Conservation (phyloP, 2,888 invertebrate species). For the Lepidonotus clava region DNA sequence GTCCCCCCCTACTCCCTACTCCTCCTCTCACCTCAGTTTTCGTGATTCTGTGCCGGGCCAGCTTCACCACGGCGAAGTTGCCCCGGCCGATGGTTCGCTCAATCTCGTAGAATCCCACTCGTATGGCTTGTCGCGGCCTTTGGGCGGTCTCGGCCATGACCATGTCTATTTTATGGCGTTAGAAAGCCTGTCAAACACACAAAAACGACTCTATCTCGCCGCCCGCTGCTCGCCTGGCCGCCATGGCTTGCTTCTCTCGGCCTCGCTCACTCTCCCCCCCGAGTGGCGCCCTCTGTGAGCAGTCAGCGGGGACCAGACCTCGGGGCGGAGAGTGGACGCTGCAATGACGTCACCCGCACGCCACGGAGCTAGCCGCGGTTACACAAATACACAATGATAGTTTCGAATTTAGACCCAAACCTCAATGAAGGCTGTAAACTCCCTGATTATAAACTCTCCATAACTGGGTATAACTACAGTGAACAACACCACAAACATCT, state of each 20-base stretch:
- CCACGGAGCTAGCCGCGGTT: slow-evolving; percentile 24
- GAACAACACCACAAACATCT: too few species aligned
- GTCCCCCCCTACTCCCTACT: too few species aligned
- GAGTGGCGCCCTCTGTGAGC: too few species aligned
- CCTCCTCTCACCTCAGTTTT: slow-evolving; percentile 97
- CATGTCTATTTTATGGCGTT: slow-evolving; percentile 42
- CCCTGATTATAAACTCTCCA: too few species aligned
- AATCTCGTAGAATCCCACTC: slow-evolving; percentile 97
- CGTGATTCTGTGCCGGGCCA: slow-evolving; percentile 98
- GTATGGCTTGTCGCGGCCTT: slow-evolving; percentile 66
- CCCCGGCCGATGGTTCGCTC: slow-evolving; percentile 99
- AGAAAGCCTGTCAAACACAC: not conserved
- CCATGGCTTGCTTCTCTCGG: slow-evolving; percentile 23
- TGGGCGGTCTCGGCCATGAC: slow-evolving; percentile 57
- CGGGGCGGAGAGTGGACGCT: too few species aligned
- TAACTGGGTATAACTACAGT: too few species aligned
- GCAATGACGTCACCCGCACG: not conserved
- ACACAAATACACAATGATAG: slow-evolving; percentile 17
- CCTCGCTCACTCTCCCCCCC: too few species aligned
- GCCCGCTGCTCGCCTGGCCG: not conserved
- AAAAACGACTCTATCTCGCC: not conserved
- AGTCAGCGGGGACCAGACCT: too few species aligned
- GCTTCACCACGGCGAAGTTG: slow-evolving; percentile 99
- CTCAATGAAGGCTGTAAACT: not conserved
- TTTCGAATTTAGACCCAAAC: not conserved